Evolutionary conservation across 2,888 invertebrate species (phyloP).

Genomic region (Dicycla oo): DNA sequence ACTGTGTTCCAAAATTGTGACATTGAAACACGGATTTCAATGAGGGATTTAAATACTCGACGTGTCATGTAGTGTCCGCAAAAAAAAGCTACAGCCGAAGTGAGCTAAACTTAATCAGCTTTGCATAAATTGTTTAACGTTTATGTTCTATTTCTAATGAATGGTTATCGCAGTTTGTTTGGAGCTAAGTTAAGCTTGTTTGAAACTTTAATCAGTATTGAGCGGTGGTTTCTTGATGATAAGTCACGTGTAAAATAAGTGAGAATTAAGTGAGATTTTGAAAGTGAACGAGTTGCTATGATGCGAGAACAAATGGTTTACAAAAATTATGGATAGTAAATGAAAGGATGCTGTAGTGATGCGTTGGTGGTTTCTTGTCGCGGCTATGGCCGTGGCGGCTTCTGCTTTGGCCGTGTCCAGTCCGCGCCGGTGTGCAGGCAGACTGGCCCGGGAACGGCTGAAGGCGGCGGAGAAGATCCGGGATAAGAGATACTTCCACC

Average conservation of each 20-base stretch:
- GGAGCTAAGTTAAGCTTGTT: slow-evolving; percentile 41
- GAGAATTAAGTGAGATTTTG: slow-evolving; percentile 6
- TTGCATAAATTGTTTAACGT: slow-evolving; percentile 48
- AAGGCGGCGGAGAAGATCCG: slow-evolving; percentile 87
- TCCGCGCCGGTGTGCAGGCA: slow-evolving; percentile 83
- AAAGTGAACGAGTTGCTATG: slow-evolving; percentile 8
- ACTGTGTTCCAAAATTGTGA: slow-evolving; percentile 22
- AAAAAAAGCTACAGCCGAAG: slow-evolving; percentile 24
- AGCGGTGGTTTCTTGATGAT: slow-evolving; percentile 30
- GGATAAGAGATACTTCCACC: slow-evolving; percentile 83
- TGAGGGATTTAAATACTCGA: slow-evolving; percentile 7
- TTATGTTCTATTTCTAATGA: slow-evolving; percentile 56
- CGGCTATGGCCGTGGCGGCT: slow-evolving; percentile 60
- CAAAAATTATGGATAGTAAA: slow-evolving; percentile 37
- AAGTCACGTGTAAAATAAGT: slow-evolving; percentile 40
- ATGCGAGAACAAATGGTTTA: slow-evolving; percentile 34
- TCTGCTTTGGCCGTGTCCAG: slow-evolving; percentile 76
- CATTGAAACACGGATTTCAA: background rate
- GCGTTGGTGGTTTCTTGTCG: slow-evolving; percentile 59
- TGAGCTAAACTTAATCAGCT: slow-evolving; percentile 43
- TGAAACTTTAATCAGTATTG: slow-evolving; percentile 48
- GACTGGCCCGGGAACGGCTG: slow-evolving; percentile 83
- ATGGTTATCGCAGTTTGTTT: slow-evolving; percentile 49
- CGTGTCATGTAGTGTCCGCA: background rate
- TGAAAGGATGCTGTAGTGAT: slow-evolving; percentile 58